phyloP scores from a whole-genome alignment of 2,113 vertebrate species.

The Egretta garzetta region DNA sequence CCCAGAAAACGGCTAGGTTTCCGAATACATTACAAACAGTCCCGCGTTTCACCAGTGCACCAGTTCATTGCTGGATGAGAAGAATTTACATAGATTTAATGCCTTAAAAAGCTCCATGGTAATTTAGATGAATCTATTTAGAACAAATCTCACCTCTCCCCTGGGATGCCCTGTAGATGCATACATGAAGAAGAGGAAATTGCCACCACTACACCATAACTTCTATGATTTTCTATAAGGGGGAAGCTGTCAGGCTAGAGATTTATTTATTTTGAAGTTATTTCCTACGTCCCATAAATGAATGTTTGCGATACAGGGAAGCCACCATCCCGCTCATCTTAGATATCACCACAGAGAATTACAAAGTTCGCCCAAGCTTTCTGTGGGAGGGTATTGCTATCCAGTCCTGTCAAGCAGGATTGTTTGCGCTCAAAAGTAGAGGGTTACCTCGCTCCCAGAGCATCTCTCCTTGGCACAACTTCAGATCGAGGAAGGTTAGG shows the following conservation, averaged over 20 bases:
- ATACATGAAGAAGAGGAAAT: not conserved
- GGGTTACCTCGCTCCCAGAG: not conserved
- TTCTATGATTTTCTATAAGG: not conserved
- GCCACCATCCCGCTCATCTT: not conserved
- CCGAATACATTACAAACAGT: not conserved
- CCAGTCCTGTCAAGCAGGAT: not conserved
- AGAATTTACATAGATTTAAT: conserved; percentile 38
- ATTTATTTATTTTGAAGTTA: not conserved
- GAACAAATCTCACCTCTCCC: not conserved
- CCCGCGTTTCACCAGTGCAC: not conserved
- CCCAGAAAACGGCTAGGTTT: conserved; percentile 24
- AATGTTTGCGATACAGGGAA: not conserved
- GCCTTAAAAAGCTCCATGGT: not conserved
- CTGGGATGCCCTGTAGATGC: not conserved
- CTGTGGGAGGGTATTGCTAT: not conserved
- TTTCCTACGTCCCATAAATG: not conserved
- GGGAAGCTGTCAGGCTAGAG: not conserved
- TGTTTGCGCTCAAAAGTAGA: not conserved
- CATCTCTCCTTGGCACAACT: not conserved
- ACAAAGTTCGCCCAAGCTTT: not conserved
- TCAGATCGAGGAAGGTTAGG: not conserved
- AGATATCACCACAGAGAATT: not conserved
- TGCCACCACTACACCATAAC: not conserved
- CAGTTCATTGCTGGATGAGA: conserved; percentile 11
- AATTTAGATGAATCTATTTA: conserved; percentile 29